phyloP scores from a whole-genome alignment of 2,888 invertebrate genomes.

The Orthosia cruda region DNA sequence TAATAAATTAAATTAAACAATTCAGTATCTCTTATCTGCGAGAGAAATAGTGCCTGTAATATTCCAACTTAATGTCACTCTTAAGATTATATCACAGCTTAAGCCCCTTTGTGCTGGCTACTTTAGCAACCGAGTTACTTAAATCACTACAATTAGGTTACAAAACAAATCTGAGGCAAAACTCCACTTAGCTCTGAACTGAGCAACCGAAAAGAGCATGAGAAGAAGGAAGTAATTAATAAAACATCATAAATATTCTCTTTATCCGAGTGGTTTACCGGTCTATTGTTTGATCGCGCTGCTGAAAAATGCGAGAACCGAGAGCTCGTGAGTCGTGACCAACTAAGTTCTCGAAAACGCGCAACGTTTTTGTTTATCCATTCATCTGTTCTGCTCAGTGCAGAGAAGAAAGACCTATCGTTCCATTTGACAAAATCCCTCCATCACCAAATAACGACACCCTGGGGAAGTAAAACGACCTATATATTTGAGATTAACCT shows the following conservation, averaged over 20 bases:
- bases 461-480: conserved; percentile 27
- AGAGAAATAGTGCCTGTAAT: conserved; percentile 81
- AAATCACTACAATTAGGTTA: conserved; percentile 79
- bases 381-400: conserved; percentile 13
- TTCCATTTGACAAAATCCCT: conserved; percentile 34
- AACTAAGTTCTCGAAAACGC: neutral
- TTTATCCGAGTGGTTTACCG: conserved; percentile 25
- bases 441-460: conserved; percentile 41
- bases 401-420: conserved; percentile 18
- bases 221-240: conserved; percentile 45
- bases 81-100: conserved; percentile 80
- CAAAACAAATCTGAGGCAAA: conserved; percentile 75
- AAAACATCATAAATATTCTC: conserved; percentile 60
- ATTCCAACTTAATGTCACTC: conserved; percentile 79
- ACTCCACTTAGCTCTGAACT: conserved; percentile 49
- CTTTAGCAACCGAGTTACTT: conserved; percentile 75
- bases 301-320: conserved; percentile 2
- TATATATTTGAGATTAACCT: conserved; percentile 27
- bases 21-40: conserved; percentile 76
- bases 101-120: conserved; percentile 77
- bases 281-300: conserved; percentile 29
- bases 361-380: neutral
- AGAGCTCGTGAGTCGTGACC: neutral
- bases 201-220: conserved; percentile 33
- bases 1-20: conserved; percentile 78